These are phyloP conservation scores for Atrina japonica DNA, from an alignment of 2,888 invertebrate genomes.

Conservation along the genomic window DNA sequence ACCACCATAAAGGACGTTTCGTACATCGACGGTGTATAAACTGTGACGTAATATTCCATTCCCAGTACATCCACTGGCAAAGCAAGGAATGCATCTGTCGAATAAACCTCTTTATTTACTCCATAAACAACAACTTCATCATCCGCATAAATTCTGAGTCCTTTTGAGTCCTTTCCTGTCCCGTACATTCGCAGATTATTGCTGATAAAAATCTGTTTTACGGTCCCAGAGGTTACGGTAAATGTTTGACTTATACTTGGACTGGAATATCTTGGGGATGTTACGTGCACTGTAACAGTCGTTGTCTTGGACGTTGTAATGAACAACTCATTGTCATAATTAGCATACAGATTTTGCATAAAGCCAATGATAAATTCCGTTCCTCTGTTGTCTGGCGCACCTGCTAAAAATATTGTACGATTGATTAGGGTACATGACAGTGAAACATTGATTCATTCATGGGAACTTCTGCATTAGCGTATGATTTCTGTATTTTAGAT, in stretches of 20 bases:
- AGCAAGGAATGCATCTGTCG: conserved; percentile 57
- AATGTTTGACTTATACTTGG: conserved; percentile 51
- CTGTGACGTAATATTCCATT: conserved; percentile 53
- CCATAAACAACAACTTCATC: conserved; percentile 58
- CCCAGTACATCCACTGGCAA: conserved; percentile 57
- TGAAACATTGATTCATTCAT: too few species aligned
- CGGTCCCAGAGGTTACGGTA: conserved; percentile 51
- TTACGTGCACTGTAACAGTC: conserved; percentile 53
- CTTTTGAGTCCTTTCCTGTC: conserved; percentile 47
- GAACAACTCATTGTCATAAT: conserved; percentile 54
- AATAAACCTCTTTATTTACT: conserved; percentile 56
- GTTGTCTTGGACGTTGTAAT: conserved; percentile 53
- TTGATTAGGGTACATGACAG: too few species aligned
- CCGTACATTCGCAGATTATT: conserved; percentile 47
- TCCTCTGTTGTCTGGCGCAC: conserved; percentile 59
- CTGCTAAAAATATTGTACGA: conserved; percentile 3
- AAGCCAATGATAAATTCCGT: conserved; percentile 58
- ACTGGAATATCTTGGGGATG: conserved; percentile 50
- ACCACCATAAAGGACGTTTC: conserved; percentile 49
- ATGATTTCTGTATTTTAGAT: too few species aligned
- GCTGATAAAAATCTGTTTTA: conserved; percentile 50
- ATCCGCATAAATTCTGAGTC: conserved; percentile 46
- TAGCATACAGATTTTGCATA: conserved; percentile 56
- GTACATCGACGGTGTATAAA: conserved; percentile 46
- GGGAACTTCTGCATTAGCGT: too few species aligned